Percentiles rank a stretch among this genome's conserved stretches.
These are phyloP conservation scores for Pyrrhia umbra DNA, from an alignment of 2,888 invertebrate species.

Conservation along the genomic window DNA sequence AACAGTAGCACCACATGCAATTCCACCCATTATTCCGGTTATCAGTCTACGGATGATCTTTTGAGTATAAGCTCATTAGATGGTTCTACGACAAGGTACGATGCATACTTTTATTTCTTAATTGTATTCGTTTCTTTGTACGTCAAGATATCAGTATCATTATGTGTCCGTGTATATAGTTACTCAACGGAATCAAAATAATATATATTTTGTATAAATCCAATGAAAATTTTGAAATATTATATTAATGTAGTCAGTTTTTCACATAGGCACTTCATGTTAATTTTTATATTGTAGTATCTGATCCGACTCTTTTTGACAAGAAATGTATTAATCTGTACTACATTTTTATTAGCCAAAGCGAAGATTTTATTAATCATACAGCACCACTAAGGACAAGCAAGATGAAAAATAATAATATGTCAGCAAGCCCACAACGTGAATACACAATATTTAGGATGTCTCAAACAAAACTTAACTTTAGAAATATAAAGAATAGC, in stretches of 20 bases:
- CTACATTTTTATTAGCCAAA: constrained; percentile 13
- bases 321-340: no score
- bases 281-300: no score
- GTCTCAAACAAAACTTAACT: constrained; percentile 30
- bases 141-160: background rate
- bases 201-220: no score
- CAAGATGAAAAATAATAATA: constrained; percentile 4
- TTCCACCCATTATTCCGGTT: constrained; percentile 58
- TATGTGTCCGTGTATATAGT: no score
- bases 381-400: background rate
- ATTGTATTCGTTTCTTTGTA: background rate
- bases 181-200: no score
- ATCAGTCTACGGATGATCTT: constrained; percentile 35
- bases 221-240: no score
- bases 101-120: background rate
- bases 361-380: background rate
- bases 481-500: background rate
- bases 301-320: no score
- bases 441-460: constrained; percentile 52
- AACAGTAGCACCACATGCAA: constrained; percentile 55
- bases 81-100: constrained; percentile 44
- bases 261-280: no score
- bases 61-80: constrained; percentile 23
- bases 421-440: constrained; percentile 7
- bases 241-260: no score